phyloP scores from a whole-genome alignment of 2,797 vertebrate genomes.

The Lithobates sylvaticus region DNA sequence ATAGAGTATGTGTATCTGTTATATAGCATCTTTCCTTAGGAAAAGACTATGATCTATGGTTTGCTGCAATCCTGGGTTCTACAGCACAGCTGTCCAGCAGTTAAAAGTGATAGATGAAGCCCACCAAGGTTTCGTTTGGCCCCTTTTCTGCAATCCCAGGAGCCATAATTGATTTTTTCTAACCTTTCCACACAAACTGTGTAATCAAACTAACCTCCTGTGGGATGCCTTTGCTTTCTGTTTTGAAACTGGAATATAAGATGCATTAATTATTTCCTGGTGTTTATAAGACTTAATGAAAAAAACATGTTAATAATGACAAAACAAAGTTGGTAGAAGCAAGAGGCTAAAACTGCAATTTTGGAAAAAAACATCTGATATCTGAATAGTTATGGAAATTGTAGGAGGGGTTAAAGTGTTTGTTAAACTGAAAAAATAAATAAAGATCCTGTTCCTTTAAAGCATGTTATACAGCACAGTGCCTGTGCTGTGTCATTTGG shows the following conservation, averaged over 20 bases:
- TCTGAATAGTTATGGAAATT: too few relatives aligned
- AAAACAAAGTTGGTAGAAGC: too few relatives aligned
- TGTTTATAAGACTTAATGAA: too few relatives aligned
- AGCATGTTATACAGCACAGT: too few relatives aligned
- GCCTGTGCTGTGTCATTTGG: too few relatives aligned
- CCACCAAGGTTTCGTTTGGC: neutral
- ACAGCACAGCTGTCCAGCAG: neutral
- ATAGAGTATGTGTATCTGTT: neutral
- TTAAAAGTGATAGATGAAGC: neutral
- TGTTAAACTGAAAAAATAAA: too few relatives aligned
- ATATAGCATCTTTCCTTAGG: neutral
- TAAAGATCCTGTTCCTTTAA: too few relatives aligned
- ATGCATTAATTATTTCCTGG: neutral
- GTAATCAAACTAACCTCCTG: neutral
- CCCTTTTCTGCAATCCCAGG: neutral
- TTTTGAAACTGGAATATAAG: conserved; percentile 30
- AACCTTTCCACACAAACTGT: neutral
- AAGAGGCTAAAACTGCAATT: too few relatives aligned
- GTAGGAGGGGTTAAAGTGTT: too few relatives aligned
- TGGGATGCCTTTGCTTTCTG: neutral
- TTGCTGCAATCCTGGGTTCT: neutral
- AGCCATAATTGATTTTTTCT: neutral
- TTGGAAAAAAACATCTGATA: too few relatives aligned
- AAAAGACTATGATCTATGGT: neutral
- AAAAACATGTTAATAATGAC: too few relatives aligned